A percentile compares a stretch with the other conserved stretches of the same genome.
Evolutionary conservation across 2,797 vertebrate genomes (phyloP).

Genomic region (Oryzias sinensis): DNA sequence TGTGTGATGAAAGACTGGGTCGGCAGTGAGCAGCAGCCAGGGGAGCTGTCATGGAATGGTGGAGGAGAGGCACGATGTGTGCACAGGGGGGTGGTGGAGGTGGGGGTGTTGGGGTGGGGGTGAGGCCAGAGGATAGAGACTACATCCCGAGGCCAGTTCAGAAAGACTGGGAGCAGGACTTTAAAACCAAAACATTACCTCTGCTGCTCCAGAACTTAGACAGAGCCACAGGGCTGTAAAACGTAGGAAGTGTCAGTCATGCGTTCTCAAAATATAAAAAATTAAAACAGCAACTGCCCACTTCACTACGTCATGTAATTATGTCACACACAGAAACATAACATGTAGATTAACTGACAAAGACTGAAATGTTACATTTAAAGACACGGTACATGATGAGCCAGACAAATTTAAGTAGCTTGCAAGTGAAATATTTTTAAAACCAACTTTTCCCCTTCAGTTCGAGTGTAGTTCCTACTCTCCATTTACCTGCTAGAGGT

Average conservation of each 20-base stretch:
- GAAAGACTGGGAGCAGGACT: conserved; percentile 57
- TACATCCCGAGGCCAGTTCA: conserved; percentile 62
- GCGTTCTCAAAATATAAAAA: conserved; percentile 47
- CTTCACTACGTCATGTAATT: conserved; percentile 22
- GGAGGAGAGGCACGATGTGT: conserved; percentile 17
- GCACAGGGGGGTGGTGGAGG: background rate
- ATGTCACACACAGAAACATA: conserved; percentile 48
- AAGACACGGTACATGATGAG: conserved; percentile 37
- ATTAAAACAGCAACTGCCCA: conserved; percentile 40
- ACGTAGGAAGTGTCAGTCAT: conserved; percentile 69
- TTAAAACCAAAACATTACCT: conserved; percentile 74
- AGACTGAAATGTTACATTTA: conserved; percentile 47
- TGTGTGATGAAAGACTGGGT: conserved; percentile 47
- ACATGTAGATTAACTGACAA: conserved; percentile 55
- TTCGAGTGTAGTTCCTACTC: background rate
- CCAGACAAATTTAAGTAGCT: conserved; percentile 27
- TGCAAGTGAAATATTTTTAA: conserved; percentile 4
- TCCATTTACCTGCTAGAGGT: conserved; percentile 81
- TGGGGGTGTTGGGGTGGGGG: background rate
- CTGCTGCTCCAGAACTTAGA: conserved; percentile 72
- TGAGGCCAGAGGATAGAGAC: conserved; percentile 61
- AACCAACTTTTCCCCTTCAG: conserved; percentile 1
- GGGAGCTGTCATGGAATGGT: conserved; percentile 59
- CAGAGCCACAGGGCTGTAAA: conserved; percentile 77
- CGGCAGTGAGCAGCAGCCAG: conserved; percentile 73